Conservation (phyloP, 2,797 vertebrate genomes). For the Tinamus major region DNA sequence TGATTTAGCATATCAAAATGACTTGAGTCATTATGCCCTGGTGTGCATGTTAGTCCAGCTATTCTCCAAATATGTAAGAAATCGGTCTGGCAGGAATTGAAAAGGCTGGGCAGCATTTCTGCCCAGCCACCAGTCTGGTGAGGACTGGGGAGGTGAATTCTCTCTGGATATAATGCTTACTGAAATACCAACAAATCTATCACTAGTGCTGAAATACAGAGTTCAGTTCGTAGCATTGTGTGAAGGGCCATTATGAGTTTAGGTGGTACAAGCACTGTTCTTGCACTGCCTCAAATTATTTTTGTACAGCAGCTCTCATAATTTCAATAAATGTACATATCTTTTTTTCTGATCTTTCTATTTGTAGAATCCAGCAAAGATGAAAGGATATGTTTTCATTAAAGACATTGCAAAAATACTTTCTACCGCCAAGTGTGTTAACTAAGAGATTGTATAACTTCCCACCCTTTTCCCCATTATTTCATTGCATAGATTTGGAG, state of each 20-base stretch:
- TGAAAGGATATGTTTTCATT: not conserved
- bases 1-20: not conserved
- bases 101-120: not conserved
- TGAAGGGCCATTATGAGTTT: not conserved
- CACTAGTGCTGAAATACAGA: not conserved
- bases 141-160: not conserved
- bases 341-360: not conserved
- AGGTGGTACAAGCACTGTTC: not conserved
- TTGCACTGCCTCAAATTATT: not conserved
- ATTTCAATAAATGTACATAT: not conserved
- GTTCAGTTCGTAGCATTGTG: not conserved
- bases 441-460: not conserved
- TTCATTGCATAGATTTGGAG: not conserved
- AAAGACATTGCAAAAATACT: not conserved
- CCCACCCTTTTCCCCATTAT: not conserved
- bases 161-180: not conserved
- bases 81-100: not conserved
- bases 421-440: not conserved
- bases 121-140: not conserved
- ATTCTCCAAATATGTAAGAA: not conserved
- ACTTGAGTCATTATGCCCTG: not conserved
- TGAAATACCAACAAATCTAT: not conserved
- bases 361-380: not conserved
- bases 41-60: rapidly evolving
- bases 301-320: not conserved